Percentiles rank a stretch among this genome's conserved stretches.
phyloP scores from a whole-genome alignment of 2,888 invertebrate species.

The Carabus problematicus region DNA sequence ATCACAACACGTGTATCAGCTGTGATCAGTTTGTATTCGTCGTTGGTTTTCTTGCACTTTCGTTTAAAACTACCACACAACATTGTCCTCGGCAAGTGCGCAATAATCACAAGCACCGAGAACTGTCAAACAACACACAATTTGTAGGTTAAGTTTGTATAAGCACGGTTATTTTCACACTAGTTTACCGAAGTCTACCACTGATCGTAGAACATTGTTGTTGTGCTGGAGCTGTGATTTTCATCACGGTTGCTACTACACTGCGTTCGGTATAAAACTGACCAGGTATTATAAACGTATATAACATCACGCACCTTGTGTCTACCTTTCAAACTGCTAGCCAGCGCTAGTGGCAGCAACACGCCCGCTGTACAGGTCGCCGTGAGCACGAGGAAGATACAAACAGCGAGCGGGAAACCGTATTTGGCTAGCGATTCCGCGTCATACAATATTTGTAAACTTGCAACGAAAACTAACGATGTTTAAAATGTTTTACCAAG shows the following conservation, averaged over 20 bases:
- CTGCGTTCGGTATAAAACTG: slow-evolving; percentile 37
- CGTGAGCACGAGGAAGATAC: slow-evolving; percentile 15
- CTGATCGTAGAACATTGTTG: neutral
- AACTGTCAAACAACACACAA: neutral
- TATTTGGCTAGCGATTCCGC: too few relatives aligned
- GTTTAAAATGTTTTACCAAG: too few relatives aligned
- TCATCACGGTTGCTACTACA: slow-evolving; percentile 18
- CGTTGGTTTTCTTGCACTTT: slow-evolving; percentile 30
- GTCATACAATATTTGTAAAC: too few relatives aligned
- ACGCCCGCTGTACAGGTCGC: too few relatives aligned
- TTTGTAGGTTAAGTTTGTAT: neutral
- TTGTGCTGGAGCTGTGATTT: slow-evolving; percentile 21
- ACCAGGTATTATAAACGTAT: slow-evolving; percentile 41
- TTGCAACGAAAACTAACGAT: too few relatives aligned
- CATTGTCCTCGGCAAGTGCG: slow-evolving; percentile 17
- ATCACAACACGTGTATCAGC: slow-evolving; percentile 10
- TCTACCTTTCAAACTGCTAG: slow-evolving; percentile 18
- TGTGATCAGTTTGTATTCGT: slow-evolving; percentile 34
- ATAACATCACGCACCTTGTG: slow-evolving; percentile 39
- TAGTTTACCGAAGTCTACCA: neutral
- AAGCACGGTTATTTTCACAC: slow-evolving; percentile 1
- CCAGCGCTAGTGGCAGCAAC: slow-evolving; percentile 8
- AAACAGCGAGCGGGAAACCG: neutral
- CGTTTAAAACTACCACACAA: slow-evolving; percentile 40
- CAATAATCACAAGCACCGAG: slow-evolving; percentile 3